A percentile compares a stretch with the other conserved stretches of the same genome.
These are phyloP conservation scores for Echinops telfairi DNA, from an alignment of 2,113 vertebrate genomes.

Conservation along the genomic window DNA sequence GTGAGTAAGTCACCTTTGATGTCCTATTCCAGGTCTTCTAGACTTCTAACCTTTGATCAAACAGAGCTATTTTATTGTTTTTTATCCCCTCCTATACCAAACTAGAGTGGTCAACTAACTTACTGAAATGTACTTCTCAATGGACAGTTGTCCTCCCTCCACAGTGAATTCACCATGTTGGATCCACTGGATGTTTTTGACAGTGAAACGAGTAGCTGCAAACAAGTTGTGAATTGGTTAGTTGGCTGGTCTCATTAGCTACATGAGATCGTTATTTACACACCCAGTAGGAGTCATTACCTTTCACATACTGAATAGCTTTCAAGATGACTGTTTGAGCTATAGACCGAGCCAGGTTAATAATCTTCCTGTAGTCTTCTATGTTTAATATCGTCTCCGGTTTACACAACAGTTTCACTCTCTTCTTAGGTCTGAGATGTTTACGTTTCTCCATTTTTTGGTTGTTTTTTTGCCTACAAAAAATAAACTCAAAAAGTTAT, in stretches of 20 bases:
- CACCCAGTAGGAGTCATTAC: constrained; percentile 44
- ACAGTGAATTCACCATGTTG: constrained; percentile 87
- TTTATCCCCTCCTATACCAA: background rate
- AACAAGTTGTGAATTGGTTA: constrained; percentile 60
- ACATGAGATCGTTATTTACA: background rate
- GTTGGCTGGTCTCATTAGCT: background rate
- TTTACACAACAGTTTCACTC: background rate
- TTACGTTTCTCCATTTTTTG: background rate
- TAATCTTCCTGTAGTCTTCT: background rate
- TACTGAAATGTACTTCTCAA: constrained; percentile 88
- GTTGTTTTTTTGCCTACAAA: constrained; percentile 58
- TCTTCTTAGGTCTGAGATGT: background rate
- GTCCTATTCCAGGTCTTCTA: constrained; percentile 8
- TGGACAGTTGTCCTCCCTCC: constrained; percentile 86
- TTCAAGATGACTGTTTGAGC: background rate
- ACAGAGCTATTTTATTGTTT: constrained; percentile 8
- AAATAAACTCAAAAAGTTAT: constrained; percentile 46
- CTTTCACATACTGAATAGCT: constrained; percentile 62
- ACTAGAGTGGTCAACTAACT: constrained; percentile 70
- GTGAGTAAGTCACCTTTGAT: background rate
- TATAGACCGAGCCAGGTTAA: background rate
- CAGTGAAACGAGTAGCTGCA: constrained; percentile 55
- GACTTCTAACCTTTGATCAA: background rate
- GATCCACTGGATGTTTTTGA: constrained; percentile 85
- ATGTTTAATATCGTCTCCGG: background rate